Conservation (phyloP, 64 coral and sea anemone species). For the Astreopora myriophthalma region DNA sequence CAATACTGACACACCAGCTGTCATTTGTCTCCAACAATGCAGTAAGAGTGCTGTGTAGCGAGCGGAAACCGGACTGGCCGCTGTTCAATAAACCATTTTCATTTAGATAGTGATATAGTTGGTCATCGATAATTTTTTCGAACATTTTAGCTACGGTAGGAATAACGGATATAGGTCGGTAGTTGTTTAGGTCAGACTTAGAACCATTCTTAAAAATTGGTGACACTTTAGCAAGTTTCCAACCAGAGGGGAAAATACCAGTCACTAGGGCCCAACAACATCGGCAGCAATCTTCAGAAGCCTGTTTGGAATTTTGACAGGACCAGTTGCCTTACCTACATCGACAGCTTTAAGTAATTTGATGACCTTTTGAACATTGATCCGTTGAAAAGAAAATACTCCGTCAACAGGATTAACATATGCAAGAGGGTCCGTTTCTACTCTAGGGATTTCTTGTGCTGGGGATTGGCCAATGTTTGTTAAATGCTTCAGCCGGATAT, state of each 20-base stretch:
- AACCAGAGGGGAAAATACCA: not conserved
- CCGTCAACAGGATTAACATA: not conserved
- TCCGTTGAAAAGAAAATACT: not conserved
- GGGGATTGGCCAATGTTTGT: not conserved
- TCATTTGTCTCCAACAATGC: too few species aligned
- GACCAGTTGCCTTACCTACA: conserved; percentile 20
- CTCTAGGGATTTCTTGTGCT: conserved; percentile 6
- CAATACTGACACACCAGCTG: too few species aligned
- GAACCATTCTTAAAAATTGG: too few species aligned
- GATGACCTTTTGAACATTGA: not conserved
- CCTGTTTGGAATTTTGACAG: not conserved
- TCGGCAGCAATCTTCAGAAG: conserved; percentile 10
- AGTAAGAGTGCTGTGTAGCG: too few species aligned
- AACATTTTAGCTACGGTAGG: not conserved
- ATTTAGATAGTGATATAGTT: too few species aligned
- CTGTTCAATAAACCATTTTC: too few species aligned
- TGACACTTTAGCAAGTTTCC: not conserved
- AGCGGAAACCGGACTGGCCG: too few species aligned
- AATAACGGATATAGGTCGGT: not conserved
- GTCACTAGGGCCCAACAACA: not conserved
- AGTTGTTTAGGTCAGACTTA: not conserved
- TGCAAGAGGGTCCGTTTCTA: not conserved
- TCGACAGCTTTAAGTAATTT: conserved; percentile 15
- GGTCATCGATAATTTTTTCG: not conserved
- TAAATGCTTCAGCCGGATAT: conserved; percentile 34